Conservation (phyloP, 2,888 invertebrate species). For the Lithophane semibrunnea region DNA sequence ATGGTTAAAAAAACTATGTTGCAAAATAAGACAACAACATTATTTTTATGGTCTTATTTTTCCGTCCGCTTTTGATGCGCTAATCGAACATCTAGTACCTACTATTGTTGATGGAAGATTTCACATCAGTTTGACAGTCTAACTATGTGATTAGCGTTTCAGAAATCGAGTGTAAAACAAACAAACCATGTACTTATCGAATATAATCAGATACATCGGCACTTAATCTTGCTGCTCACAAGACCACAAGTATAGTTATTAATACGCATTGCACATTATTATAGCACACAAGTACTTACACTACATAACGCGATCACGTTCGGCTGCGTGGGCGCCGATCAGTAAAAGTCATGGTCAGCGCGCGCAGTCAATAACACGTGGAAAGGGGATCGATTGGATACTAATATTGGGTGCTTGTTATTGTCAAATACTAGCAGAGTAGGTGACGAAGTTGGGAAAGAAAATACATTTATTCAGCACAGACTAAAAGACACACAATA, state of each 20-base stretch:
- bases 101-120: background rate
- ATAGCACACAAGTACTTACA: slow-evolving; percentile 23
- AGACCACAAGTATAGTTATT: slow-evolving; percentile 47
- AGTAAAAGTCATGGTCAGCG: slow-evolving; percentile 66
- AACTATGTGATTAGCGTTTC: background rate
- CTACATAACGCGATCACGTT: slow-evolving; percentile 46
- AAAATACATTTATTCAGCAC: too few relatives aligned
- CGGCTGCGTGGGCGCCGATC: slow-evolving; percentile 42
- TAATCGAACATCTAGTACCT: too few relatives aligned
- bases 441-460: background rate
- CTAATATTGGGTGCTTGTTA: background rate
- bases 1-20: too few relatives aligned
- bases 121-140: background rate
- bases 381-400: slow-evolving; percentile 48
- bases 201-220: slow-evolving; percentile 29
- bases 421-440: background rate
- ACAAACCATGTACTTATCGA: background rate
- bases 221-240: slow-evolving; percentile 23
- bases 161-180: background rate
- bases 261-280: slow-evolving; percentile 38
- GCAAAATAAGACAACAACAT: too few relatives aligned
- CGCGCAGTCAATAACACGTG: slow-evolving; percentile 49
- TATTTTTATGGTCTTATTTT: too few relatives aligned
- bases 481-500: too few relatives aligned
- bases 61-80: too few relatives aligned